Percentiles rank a stretch among this genome's conserved stretches.
phyloP scores from a whole-genome alignment of 2,888 invertebrate genomes.

The Drosophila mayaguana region DNA sequence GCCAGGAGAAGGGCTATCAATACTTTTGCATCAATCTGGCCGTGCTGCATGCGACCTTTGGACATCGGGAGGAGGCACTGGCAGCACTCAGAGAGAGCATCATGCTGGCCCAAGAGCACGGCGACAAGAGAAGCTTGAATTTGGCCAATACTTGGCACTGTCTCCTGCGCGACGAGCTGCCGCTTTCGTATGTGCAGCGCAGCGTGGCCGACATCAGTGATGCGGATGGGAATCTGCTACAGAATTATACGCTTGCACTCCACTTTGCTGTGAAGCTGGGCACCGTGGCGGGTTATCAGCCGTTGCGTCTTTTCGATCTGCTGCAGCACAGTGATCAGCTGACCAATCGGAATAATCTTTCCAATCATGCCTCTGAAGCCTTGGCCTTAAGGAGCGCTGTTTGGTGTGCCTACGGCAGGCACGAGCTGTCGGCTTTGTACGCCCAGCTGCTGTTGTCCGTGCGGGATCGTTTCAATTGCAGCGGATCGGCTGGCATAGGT shows the following conservation, averaged over 20 bases:
- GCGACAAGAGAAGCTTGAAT: conserved; percentile 93
- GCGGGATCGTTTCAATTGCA: conserved; percentile 88
- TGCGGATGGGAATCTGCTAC: conserved; percentile 88
- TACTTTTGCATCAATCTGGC: conserved; percentile 97
- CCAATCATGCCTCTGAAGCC: conserved; percentile 92
- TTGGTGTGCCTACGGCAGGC: conserved; percentile 95
- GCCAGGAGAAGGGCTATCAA: conserved; percentile 91
- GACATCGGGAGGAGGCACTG: conserved; percentile 90
- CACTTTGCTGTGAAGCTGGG: conserved; percentile 92
- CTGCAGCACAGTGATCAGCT: conserved; percentile 93
- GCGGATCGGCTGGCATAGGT: conserved; percentile 89
- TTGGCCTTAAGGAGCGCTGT: conserved; percentile 93
- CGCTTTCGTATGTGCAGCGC: conserved; percentile 80
- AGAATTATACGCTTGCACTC: conserved; percentile 90
- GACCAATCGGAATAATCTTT: conserved; percentile 93
- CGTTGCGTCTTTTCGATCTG: conserved; percentile 87
- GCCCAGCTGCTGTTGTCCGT: conserved; percentile 92
- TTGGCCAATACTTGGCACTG: conserved; percentile 94
- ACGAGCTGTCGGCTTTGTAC: conserved; percentile 92
- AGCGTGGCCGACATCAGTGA: conserved; percentile 74
- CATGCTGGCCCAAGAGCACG: conserved; percentile 94
- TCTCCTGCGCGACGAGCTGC: conserved; percentile 85
- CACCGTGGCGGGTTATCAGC: conserved; percentile 86
- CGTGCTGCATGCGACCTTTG: conserved; percentile 93
- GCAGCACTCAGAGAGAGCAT: conserved; percentile 94